Evolutionary conservation across 1,140 invertebrate species (phyloP).

Genomic region (Drosophila elegans): DNA sequence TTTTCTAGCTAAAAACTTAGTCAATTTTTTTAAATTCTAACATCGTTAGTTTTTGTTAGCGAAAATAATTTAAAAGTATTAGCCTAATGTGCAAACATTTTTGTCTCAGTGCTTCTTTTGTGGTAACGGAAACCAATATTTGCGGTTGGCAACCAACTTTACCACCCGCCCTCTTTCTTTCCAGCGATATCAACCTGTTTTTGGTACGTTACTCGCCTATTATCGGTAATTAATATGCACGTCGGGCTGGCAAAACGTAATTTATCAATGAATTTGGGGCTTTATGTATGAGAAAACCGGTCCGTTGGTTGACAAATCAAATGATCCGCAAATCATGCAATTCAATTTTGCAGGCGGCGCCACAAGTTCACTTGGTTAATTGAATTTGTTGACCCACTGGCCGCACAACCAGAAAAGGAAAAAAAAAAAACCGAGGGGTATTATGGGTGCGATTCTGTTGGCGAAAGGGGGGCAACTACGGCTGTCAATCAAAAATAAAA

Average conservation of each 20-base stretch:
- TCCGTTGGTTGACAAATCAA: slow-evolving; percentile 40
- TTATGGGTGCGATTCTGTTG: neutral
- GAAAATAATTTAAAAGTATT: too few relatives aligned
- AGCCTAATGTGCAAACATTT: neutral
- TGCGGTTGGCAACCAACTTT: slow-evolving; percentile 11
- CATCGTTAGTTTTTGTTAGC: too few relatives aligned
- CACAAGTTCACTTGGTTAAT: slow-evolving; percentile 80
- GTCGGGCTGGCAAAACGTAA: slow-evolving; percentile 13
- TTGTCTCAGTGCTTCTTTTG: slow-evolving; percentile 7
- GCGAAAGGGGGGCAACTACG: neutral
- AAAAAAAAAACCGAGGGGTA: neutral
- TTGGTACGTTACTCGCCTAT: slow-evolving; percentile 16
- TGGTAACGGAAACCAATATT: slow-evolving; percentile 7
- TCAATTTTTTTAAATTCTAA: too few relatives aligned
- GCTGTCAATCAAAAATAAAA: slow-evolving; percentile 65
- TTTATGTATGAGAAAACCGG: slow-evolving; percentile 45
- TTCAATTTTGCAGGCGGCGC: slow-evolving; percentile 68
- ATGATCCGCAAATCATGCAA: slow-evolving; percentile 54
- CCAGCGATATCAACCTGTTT: slow-evolving; percentile 37
- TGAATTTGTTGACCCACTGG: slow-evolving; percentile 79
- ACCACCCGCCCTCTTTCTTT: neutral
- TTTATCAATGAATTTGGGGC: slow-evolving; percentile 69
- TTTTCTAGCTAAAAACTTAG: too few relatives aligned
- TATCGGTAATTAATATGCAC: slow-evolving; percentile 48
- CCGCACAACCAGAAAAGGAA: slow-evolving; percentile 35